Conservation (phyloP, 2,113 vertebrate species). For the Labeo catla region DNA sequence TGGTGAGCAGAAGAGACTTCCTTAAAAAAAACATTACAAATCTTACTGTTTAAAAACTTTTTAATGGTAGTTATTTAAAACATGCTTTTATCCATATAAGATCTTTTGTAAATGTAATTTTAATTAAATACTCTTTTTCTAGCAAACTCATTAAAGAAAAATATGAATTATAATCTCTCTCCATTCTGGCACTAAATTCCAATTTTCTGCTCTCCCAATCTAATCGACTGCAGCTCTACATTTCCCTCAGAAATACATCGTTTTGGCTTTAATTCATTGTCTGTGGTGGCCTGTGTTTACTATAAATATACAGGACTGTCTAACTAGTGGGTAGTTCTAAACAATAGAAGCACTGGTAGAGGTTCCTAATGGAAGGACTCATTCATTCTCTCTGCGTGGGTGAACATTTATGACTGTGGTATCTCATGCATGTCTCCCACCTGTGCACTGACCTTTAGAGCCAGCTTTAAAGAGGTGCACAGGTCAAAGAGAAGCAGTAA, state of each 20-base stretch:
- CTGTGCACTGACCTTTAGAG: conserved; percentile 23
- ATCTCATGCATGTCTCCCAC: conserved; percentile 15
- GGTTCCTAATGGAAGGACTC: background rate
- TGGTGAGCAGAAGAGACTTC: no score
- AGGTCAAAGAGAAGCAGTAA: conserved; percentile 14
- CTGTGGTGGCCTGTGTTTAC: background rate
- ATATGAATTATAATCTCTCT: background rate
- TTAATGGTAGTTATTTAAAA: no score
- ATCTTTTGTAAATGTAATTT: no score
- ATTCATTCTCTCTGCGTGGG: background rate
- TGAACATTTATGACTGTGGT: conserved; percentile 5
- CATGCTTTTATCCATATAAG: no score
- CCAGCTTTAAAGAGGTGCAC: conserved; percentile 7
- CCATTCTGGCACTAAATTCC: background rate
- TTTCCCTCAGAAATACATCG: background rate
- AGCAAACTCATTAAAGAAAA: background rate
- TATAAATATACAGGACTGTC: background rate
- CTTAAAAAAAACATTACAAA: no score
- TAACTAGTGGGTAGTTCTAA: background rate
- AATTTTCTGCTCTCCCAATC: background rate
- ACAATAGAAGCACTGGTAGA: background rate
- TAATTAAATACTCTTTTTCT: background rate
- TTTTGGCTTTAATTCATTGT: background rate
- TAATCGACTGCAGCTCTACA: background rate
- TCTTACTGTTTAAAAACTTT: no score